A percentile compares a stretch with the other conserved stretches of the same genome.
phyloP scores from a whole-genome alignment of 2,888 invertebrate species.

The Ceriagrion tenellum region DNA sequence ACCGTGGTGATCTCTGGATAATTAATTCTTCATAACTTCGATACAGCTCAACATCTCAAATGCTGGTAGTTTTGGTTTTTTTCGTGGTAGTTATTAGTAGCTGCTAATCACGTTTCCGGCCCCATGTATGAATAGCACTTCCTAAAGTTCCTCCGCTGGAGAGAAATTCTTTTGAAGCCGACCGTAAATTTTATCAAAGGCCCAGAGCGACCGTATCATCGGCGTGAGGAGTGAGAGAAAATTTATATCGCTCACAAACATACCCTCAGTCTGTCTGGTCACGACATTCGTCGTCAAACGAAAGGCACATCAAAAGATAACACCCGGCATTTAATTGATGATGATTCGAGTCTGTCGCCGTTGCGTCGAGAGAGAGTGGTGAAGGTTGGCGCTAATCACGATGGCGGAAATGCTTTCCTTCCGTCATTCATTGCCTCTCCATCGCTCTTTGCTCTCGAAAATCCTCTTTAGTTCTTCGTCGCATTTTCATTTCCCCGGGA shows the following conservation, averaged over 20 bases:
- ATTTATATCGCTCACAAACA: background rate
- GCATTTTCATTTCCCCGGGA: background rate
- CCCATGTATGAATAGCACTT: too few relatives aligned
- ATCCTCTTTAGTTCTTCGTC: too few relatives aligned
- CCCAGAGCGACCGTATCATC: background rate
- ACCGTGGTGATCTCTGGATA: too few relatives aligned
- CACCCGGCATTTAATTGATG: background rate
- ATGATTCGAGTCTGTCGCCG: background rate
- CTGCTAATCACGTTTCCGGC: too few relatives aligned
- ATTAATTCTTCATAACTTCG: too few relatives aligned
- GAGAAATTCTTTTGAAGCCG: background rate
- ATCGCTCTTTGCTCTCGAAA: background rate
- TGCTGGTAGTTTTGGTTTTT: too few relatives aligned
- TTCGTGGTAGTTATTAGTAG: too few relatives aligned
- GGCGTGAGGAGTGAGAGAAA: background rate
- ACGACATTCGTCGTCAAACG: background rate
- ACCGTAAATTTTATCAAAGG: background rate
- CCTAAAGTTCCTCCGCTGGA: background rate
- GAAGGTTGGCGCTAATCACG: conserved; percentile 10
- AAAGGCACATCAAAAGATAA: background rate
- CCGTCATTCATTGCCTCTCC: background rate
- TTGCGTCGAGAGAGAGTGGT: background rate
- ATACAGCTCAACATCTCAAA: too few relatives aligned
- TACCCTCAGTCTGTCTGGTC: background rate
- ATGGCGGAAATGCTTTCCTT: background rate